Conservation (phyloP, 2,797 vertebrate species). For the Cheirogaleus major region DNA sequence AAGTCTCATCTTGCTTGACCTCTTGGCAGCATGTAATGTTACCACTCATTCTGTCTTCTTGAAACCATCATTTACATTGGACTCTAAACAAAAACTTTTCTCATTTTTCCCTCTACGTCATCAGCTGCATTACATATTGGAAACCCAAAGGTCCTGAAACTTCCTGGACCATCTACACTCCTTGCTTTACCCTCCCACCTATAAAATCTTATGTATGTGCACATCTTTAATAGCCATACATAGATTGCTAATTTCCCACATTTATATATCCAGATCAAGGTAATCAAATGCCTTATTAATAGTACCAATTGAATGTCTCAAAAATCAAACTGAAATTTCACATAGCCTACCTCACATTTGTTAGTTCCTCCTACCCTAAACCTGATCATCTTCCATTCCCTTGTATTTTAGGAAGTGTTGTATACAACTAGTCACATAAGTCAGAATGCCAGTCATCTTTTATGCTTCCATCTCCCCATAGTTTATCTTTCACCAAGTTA, state of each 20-base stretch:
- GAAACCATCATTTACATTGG: background rate
- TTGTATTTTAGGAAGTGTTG: too few relatives aligned
- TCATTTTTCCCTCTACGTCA: background rate
- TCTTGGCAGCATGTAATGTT: background rate
- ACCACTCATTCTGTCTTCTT: background rate
- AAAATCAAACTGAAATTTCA: background rate
- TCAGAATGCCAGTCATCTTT: background rate
- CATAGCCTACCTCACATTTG: background rate
- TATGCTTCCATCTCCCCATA: background rate
- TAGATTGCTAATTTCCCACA: background rate
- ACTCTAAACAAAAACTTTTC: background rate
- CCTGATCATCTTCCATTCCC: background rate
- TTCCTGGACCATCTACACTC: background rate
- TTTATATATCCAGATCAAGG: background rate
- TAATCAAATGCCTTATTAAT: background rate
- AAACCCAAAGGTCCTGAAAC: background rate
- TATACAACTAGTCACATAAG: background rate
- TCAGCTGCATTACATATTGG: background rate
- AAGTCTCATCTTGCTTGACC: background rate
- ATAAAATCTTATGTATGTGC: background rate
- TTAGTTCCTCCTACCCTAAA: background rate
- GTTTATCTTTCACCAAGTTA: background rate
- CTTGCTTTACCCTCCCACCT: background rate
- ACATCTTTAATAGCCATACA: background rate
- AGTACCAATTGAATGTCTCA: background rate